These are phyloP conservation scores for Metacarcinus magister DNA, from an alignment of 2,888 invertebrate species.

Conservation along the genomic window DNA sequence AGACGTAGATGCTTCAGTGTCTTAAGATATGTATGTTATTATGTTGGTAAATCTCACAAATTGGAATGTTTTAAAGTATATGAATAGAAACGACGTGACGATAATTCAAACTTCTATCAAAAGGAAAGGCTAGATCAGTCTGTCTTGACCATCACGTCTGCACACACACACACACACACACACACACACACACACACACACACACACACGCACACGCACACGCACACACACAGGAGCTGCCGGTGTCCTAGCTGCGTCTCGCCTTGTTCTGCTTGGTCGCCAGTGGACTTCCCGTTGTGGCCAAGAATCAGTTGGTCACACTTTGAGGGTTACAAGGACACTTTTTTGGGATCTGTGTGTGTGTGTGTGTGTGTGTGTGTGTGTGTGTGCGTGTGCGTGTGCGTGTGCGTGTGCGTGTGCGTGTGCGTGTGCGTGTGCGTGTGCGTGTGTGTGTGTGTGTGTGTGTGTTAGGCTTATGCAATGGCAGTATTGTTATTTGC, in stretches of 20 bases:
- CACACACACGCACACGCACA: constrained; percentile 5
- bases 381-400: neutral
- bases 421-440: constrained; percentile 6
- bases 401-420: constrained; percentile 43
- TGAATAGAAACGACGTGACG: too few relatives aligned
- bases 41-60: too few relatives aligned
- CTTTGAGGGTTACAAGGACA: neutral
- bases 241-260: neutral
- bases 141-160: neutral
- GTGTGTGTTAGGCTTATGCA: neutral
- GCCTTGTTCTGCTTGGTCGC: constrained; percentile 47
- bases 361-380: neutral
- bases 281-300: constrained; percentile 59
- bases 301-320: constrained; percentile 19
- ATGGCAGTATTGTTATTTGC: neutral
- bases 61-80: too few relatives aligned
- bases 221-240: neutral
- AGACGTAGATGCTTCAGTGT: too few relatives aligned
- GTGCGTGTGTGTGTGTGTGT: neutral
- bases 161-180: neutral
- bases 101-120: too few relatives aligned
- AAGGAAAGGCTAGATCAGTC: too few relatives aligned
- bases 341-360: neutral
- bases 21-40: too few relatives aligned
- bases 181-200: constrained; percentile 44